Percentiles rank a stretch among this genome's conserved stretches.
phyloP scores from a whole-genome alignment of 2,888 invertebrate genomes.

The Synergus itoensis region DNA sequence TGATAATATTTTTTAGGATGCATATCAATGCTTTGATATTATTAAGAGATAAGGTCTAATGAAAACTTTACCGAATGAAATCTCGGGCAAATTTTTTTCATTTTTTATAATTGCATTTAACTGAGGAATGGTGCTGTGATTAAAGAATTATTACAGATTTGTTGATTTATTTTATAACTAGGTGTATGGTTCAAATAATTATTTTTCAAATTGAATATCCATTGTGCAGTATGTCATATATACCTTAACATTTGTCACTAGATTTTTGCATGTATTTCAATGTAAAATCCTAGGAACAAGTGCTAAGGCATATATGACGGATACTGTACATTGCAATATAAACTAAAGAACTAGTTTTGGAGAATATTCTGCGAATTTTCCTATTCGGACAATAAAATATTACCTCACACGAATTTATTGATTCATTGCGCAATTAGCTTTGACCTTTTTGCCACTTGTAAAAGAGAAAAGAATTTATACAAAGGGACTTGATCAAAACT shows the following conservation, averaged over 20 bases:
- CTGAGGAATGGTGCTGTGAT: not conserved
- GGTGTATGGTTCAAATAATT: not conserved
- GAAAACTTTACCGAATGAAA: not conserved
- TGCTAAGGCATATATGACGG: too few relatives aligned
- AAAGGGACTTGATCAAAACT: not conserved
- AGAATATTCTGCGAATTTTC: not conserved
- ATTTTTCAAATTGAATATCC: not conserved
- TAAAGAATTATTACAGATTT: not conserved
- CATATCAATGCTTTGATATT: not conserved
- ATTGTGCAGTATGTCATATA: too few relatives aligned
- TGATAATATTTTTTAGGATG: not conserved
- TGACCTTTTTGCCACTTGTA: conserved; percentile 36
- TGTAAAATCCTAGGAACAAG: too few relatives aligned
- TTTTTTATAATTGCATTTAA: not conserved
- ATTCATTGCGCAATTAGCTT: conserved; percentile 42
- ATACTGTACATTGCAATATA: too few relatives aligned
- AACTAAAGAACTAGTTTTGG: not conserved
- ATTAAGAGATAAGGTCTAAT: not conserved
- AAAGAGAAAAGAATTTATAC: conserved; percentile 16
- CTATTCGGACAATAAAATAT: conserved; percentile 12
- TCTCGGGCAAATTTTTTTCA: not conserved
- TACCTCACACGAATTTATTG: not conserved
- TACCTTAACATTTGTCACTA: too few relatives aligned
- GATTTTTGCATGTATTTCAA: too few relatives aligned
- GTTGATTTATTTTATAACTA: not conserved